Conservation (phyloP, 1,140 invertebrate species). For the Drosophila oshimai region DNA sequence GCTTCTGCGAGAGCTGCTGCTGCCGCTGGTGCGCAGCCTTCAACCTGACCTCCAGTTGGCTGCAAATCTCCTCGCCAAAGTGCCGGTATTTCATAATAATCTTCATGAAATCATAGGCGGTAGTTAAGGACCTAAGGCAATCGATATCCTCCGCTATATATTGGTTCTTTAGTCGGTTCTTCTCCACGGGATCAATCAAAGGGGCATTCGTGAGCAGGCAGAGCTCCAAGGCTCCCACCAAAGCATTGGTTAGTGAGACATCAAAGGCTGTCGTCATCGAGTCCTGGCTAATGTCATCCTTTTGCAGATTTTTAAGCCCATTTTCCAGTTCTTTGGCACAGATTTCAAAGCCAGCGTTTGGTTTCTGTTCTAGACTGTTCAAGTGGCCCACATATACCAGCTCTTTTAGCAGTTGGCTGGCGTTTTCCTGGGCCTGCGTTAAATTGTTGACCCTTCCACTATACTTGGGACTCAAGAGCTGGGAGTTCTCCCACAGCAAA, state of each 20-base stretch:
- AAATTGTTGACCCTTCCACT: conserved; percentile 26
- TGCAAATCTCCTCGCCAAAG: conserved; percentile 63
- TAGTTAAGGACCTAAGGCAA: conserved; percentile 44
- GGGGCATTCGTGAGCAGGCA: conserved; percentile 83
- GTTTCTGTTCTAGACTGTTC: conserved; percentile 17
- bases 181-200: conserved; percentile 89
- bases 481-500: conserved; percentile 65
- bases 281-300: not conserved
- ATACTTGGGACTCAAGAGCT: conserved; percentile 18
- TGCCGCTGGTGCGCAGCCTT: conserved; percentile 64
- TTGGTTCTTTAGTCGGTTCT: conserved; percentile 87
- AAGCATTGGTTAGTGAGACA: conserved; percentile 36
- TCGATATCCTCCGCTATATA: conserved; percentile 87
- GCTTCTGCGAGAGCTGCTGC: conserved; percentile 79
- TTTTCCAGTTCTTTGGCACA: conserved; percentile 26
- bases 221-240: conserved; percentile 82
- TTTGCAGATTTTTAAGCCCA: conserved; percentile 10
- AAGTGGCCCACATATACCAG: conserved; percentile 36
- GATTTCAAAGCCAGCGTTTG: conserved; percentile 37
- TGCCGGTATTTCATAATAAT: conserved; percentile 73
- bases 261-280: conserved; percentile 20
- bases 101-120: conserved; percentile 69
- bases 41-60: conserved; percentile 72
- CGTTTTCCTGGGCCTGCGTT: conserved; percentile 5
- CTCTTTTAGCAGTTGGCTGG: conserved; percentile 52